These are phyloP conservation scores for Choloepus didactylus DNA, from an alignment of 2,797 vertebrate genomes.

Conservation along the genomic window DNA sequence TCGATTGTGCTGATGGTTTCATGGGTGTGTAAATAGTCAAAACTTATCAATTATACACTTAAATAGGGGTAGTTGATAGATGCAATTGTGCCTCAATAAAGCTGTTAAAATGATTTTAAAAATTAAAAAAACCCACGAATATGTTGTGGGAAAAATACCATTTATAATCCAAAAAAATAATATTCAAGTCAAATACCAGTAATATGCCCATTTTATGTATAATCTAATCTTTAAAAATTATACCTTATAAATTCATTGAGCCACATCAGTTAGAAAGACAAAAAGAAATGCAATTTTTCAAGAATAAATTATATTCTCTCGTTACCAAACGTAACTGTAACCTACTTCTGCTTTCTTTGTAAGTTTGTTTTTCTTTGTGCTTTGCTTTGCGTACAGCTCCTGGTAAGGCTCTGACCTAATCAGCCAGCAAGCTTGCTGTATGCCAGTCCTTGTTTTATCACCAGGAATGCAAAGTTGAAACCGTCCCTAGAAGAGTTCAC, in stretches of 20 bases:
- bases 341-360: neutral
- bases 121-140: too few relatives aligned
- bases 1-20: too few relatives aligned
- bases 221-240: neutral
- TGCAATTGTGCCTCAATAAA: too few relatives aligned
- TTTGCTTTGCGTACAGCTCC: neutral
- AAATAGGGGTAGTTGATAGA: too few relatives aligned
- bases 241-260: neutral
- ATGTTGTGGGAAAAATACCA: too few relatives aligned
- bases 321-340: neutral
- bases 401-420: neutral
- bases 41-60: too few relatives aligned
- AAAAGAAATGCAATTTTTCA: neutral
- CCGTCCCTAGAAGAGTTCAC: neutral
- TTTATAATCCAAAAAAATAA: neutral
- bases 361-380: neutral
- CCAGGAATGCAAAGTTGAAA: neutral
- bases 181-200: neutral
- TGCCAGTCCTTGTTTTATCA: neutral
- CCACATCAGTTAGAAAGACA: neutral
- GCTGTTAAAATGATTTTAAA: too few relatives aligned
- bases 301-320: neutral
- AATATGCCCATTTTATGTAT: neutral
- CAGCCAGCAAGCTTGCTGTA: neutral
- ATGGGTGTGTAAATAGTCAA: too few relatives aligned